Base-by-base conservation (phyloP, 92 coral and sea anemone species). In the Parazoanthus atlanticus region DNA sequence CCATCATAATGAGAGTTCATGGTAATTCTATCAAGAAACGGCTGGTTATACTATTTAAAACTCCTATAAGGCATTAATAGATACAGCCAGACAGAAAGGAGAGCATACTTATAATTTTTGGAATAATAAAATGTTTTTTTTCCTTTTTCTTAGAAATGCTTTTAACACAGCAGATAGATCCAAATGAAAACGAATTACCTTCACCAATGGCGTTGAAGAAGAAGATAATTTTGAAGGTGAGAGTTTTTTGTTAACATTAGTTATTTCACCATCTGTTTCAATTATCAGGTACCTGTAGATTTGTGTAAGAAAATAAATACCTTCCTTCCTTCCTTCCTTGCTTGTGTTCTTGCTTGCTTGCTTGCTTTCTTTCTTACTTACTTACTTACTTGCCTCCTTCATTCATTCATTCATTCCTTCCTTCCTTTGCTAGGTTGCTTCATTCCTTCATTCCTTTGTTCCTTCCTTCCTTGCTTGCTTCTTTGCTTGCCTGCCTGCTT, bases 221-320 rank as follows among this genome's bases (percentile, higher is more conserved):
- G 82, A 97, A 95, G 88, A 97, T 97, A 31, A 92, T 97, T 41
- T 91, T 97, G n/a, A 97, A 97, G 97, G 99, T 96, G 81, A 26
- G 70, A 49, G 34, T 61, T 10, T 29, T 40, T 47, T 41, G 33
- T 67, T 26, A 52, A 41, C 12, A 1, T 32, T 19, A 38, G 52
- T 43, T 46, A 13, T 12, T 29, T 30, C 17, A 32, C 21, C 13
- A 11, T 11, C 40, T 1, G 15, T 29, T 71, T 12, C 34, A 71
- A 29, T 73, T 31, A 32, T 16, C 19, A 16, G 9, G 21, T 16
- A 23, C 77, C 26, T 29, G 19, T 73, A 32, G 77, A 12, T 8
- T 31, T 15, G 3, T 52, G 1, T 43, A 52, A 52, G 21, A 52
- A 15, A 13, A 11, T 17, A 52, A 52, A 15, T 52, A 52, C 52